Evolutionary conservation across 2,113 vertebrate species (phyloP).

Genomic region (Hyaena hyaena): DNA sequence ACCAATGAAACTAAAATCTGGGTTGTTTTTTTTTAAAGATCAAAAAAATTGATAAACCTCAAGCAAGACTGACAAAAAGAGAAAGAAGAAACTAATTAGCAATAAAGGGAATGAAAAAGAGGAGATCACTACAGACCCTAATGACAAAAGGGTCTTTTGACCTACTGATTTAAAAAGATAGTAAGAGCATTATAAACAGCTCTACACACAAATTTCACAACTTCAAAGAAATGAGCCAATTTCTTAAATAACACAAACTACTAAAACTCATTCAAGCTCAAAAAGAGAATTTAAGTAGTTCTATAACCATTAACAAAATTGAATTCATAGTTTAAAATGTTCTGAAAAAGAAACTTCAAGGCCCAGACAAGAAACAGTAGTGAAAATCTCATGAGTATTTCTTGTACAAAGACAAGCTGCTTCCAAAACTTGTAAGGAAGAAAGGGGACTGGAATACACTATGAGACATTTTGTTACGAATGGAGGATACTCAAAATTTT

Average conservation of each 20-base stretch:
- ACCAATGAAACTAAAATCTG: neutral
- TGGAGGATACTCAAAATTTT: neutral
- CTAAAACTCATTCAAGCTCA: neutral
- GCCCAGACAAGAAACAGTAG: neutral
- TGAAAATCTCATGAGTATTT: neutral
- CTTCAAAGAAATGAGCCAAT: neutral
- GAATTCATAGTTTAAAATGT: neutral
- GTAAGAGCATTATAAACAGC: neutral
- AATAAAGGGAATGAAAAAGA: neutral
- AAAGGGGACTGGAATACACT: neutral
- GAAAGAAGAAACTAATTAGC: neutral
- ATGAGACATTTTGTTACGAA: neutral
- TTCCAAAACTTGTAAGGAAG: neutral
- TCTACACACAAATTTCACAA: neutral
- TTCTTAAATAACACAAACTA: neutral
- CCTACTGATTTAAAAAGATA: neutral
- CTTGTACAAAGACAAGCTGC: neutral
- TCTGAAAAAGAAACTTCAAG: constrained; percentile 4
- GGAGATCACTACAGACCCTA: neutral
- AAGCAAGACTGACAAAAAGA: neutral
- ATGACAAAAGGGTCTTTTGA: neutral
- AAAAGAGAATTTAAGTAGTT: neutral
- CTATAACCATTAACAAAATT: neutral
- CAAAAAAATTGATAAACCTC: neutral
- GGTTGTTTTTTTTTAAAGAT: neutral